A percentile compares a stretch with the other conserved stretches of the same genome.
phyloP scores from a whole-genome alignment of 2,797 vertebrate species.

The Tangara arthus region DNA sequence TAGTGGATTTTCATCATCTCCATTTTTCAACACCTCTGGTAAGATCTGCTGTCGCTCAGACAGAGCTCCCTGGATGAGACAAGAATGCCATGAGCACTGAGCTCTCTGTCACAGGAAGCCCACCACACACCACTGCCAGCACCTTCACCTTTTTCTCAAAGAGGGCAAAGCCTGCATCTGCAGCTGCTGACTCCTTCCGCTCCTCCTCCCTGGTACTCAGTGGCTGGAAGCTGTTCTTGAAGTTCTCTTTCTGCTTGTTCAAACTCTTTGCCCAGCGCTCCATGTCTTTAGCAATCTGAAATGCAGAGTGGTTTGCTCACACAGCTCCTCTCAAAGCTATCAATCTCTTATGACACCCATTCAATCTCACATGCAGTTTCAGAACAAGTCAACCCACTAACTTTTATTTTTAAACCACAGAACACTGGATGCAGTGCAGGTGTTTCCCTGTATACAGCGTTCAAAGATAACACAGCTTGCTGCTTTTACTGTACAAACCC shows the following conservation, averaged over 20 bases:
- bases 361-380: neutral
- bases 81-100: neutral
- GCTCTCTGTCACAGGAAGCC: neutral
- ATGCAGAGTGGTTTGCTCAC: neutral
- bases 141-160: slow-evolving; percentile 95
- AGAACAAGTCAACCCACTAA: slow-evolving; percentile 13
- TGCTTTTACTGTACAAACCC: neutral
- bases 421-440: slow-evolving; percentile 20
- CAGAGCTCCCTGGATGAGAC: slow-evolving; percentile 74
- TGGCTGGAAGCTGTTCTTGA: slow-evolving; percentile 94
- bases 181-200: slow-evolving; percentile 91
- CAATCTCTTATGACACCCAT: neutral
- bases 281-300: slow-evolving; percentile 99
- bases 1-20: slow-evolving; percentile 86
- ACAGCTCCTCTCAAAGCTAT: neutral
- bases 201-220: slow-evolving; percentile 89
- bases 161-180: slow-evolving; percentile 92
- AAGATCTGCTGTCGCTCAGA: slow-evolving; percentile 87
- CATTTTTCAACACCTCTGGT: slow-evolving; percentile 80
- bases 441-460: neutral
- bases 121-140: rapidly evolving
- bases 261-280: slow-evolving; percentile 99
- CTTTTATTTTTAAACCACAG: slow-evolving; percentile 27
- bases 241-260: slow-evolving; percentile 98
- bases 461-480: neutral